Percentiles rank a stretch among this genome's conserved stretches.
These are phyloP conservation scores for Tuta absoluta DNA, from an alignment of 2,888 invertebrate genomes.

Conservation along the genomic window DNA sequence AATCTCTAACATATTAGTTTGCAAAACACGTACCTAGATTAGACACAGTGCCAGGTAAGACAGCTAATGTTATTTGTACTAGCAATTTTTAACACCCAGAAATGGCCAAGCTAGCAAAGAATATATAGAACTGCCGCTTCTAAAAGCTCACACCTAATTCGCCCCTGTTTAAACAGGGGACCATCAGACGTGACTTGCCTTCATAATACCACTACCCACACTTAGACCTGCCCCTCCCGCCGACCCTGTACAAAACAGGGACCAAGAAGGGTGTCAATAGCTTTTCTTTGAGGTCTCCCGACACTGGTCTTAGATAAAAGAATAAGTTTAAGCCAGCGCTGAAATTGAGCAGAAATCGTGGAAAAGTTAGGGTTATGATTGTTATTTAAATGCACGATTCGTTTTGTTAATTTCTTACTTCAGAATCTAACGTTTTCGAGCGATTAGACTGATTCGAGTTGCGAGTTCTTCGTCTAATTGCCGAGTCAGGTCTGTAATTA, in stretches of 20 bases:
- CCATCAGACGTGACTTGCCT: slow-evolving; percentile 53
- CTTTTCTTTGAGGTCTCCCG: neutral
- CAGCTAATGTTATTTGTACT: too few species aligned
- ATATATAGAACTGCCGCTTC: neutral
- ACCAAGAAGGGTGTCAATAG: neutral
- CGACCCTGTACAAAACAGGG: neutral
- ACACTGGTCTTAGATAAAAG: slow-evolving; percentile 42
- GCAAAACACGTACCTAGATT: too few species aligned
- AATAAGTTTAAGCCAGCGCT: slow-evolving; percentile 56
- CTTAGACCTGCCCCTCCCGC: slow-evolving; percentile 31
- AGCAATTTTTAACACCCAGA: too few species aligned
- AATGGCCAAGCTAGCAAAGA: neutral
- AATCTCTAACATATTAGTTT: too few species aligned
- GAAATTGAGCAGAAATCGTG: slow-evolving; percentile 58
- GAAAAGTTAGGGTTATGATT: slow-evolving; percentile 41
- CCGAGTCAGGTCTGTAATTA: neutral
- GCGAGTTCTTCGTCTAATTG: neutral
- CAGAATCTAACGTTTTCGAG: slow-evolving; percentile 1
- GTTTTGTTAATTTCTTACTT: slow-evolving; percentile 34
- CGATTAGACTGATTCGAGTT: slow-evolving; percentile 10
- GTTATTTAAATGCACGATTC: slow-evolving; percentile 46
- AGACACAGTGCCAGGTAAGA: too few species aligned
- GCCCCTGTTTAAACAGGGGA: slow-evolving; percentile 14
- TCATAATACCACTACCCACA: slow-evolving; percentile 43
- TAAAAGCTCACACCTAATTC: neutral